Percentiles rank a stretch among this genome's conserved stretches.
Conservation (phyloP, 2,113 vertebrate genomes). For the Percina caprodes region DNA sequence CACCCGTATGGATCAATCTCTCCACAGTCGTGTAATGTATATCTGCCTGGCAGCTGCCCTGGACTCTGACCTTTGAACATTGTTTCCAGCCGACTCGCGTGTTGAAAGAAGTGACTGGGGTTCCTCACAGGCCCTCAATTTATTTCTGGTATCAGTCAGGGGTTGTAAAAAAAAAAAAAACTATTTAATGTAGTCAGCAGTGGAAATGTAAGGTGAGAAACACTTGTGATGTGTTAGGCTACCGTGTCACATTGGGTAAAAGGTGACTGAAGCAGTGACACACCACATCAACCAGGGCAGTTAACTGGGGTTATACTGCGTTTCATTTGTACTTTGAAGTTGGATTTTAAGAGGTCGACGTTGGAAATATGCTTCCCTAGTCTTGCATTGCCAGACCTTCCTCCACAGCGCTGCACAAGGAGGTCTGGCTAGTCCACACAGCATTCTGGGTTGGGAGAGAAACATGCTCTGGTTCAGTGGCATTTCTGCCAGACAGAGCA, state of each 20-base stretch:
- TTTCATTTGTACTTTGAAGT: no score
- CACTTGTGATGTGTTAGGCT: neutral
- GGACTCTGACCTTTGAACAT: slow-evolving; percentile 65
- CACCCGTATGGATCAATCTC: slow-evolving; percentile 4
- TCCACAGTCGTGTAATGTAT: slow-evolving; percentile 29
- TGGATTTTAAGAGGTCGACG: no score
- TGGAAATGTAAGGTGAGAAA: neutral
- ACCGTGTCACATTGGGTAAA: neutral
- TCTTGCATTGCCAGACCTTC: no score
- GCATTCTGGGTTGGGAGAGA: no score
- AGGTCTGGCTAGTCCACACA: no score
- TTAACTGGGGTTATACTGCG: no score
- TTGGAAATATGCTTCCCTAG: no score
- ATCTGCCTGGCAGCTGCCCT: slow-evolving; percentile 40
- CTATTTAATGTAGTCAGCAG: neutral
- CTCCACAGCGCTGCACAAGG: no score
- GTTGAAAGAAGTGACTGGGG: slow-evolving; percentile 41
- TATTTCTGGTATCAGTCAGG: slow-evolving; percentile 20
- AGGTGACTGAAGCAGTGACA: neutral
- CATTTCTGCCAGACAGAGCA: no score
- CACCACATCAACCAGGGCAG: neutral
- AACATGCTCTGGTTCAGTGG: no score
- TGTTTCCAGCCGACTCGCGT: slow-evolving; percentile 60
- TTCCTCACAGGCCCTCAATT: neutral
- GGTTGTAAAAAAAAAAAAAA: slow-evolving; percentile 36